A percentile compares a stretch with the other conserved stretches of the same genome.
Evolutionary conservation across 92 coral and sea anemone species (phyloP).

Genomic region (Umimayanthus kanabou): DNA sequence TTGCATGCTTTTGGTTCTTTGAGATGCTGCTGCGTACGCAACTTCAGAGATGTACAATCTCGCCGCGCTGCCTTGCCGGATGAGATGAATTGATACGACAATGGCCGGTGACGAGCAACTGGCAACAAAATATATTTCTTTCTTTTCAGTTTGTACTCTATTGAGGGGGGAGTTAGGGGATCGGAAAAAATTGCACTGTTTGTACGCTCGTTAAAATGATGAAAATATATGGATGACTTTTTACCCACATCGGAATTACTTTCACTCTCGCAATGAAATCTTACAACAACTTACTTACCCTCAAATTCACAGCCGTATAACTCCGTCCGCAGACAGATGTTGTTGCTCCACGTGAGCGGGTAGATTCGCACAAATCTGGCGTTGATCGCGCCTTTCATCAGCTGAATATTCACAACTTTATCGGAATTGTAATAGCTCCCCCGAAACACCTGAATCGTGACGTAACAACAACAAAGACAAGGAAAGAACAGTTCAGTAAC

Average conservation of each 20-base stretch:
- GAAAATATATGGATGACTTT: no score
- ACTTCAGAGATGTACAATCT: no score
- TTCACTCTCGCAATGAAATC: not conserved
- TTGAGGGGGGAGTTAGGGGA: no score
- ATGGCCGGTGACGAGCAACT: no score
- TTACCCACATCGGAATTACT: not conserved
- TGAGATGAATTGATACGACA: no score
- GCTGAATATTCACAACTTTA: slow-evolving; percentile 39
- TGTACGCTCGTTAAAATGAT: no score
- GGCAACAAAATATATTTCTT: no score
- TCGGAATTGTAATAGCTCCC: slow-evolving; percentile 55
- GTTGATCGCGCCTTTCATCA: slow-evolving; percentile 59
- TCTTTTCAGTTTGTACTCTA: no score
- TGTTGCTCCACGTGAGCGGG: slow-evolving; percentile 69
- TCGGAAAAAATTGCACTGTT: no score
- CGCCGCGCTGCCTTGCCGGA: no score
- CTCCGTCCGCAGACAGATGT: slow-evolving; percentile 83
- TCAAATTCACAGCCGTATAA: slow-evolving; percentile 82
- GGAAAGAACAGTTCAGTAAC: not conserved
- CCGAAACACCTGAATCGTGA: slow-evolving; percentile 44
- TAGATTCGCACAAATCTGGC: slow-evolving; percentile 85
- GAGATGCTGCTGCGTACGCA: no score
- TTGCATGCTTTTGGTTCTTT: no score
- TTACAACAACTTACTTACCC: slow-evolving; percentile 50
- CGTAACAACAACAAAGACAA: not conserved